These are phyloP conservation scores for Laspeyria flexula DNA, from an alignment of 2,888 invertebrate species.

Conservation along the genomic window DNA sequence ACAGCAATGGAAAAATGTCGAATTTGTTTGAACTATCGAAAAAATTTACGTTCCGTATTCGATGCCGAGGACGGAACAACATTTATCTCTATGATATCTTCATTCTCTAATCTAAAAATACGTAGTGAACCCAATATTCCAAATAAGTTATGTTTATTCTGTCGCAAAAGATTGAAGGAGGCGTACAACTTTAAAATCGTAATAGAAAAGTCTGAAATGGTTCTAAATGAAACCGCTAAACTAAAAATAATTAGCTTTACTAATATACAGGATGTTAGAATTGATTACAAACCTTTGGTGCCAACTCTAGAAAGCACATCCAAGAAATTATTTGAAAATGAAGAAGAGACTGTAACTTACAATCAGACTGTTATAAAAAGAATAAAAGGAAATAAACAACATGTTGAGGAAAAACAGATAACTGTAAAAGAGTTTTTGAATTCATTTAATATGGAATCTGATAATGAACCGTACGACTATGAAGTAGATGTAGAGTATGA, in stretches of 20 bases:
- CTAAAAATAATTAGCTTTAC: constrained; percentile 56
- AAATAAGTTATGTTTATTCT: constrained; percentile 61
- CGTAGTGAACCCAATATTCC: constrained; percentile 36
- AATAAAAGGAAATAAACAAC: constrained; percentile 18
- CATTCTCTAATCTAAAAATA: constrained; percentile 54
- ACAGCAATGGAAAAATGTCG: constrained; percentile 63
- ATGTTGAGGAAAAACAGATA: constrained; percentile 40
- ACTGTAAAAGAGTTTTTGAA: constrained; percentile 58
- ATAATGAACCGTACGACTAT: constrained; percentile 46
- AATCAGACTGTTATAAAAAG: constrained; percentile 54
- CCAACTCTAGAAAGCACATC: constrained; percentile 24
- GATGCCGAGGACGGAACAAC: constrained; percentile 43
- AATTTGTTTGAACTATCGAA: constrained; percentile 56
- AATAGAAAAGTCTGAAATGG: constrained; percentile 60
- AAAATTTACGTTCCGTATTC: constrained; percentile 50
- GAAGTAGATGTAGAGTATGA: constrained; percentile 36
- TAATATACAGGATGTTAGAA: constrained; percentile 58
- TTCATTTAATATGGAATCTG: constrained; percentile 52
- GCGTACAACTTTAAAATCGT: constrained; percentile 61
- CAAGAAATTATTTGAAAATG: constrained; percentile 34
- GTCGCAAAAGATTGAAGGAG: constrained; percentile 63
- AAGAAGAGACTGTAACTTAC: constrained; percentile 34
- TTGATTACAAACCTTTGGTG: constrained; percentile 35
- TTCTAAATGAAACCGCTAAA: constrained; percentile 44
- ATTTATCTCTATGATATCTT: constrained; percentile 57